Conservation (phyloP, 2,113 vertebrate species). For the Microtus montanus region DNA sequence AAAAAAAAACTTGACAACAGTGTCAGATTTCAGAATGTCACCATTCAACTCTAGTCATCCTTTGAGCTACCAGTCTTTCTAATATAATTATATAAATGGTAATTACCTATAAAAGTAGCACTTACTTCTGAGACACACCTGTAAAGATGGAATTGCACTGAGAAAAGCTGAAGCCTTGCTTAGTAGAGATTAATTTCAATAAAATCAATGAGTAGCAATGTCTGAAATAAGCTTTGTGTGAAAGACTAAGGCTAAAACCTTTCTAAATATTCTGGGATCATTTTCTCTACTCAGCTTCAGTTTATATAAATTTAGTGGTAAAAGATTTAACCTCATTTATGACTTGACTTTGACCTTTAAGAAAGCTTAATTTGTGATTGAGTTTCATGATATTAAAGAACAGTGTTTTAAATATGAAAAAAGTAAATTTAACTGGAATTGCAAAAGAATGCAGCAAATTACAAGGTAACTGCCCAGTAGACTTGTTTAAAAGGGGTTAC, state of each 20-base stretch:
- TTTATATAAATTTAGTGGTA: not conserved
- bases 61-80: slow-evolving; percentile 4
- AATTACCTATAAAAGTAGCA: slow-evolving; percentile 62
- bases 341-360: slow-evolving; percentile 34
- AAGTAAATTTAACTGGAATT: not conserved
- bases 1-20: not conserved
- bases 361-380: not conserved
- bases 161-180: slow-evolving; percentile 27
- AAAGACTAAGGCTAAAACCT: slow-evolving; percentile 29
- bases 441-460: not conserved
- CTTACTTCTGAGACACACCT: slow-evolving; percentile 32
- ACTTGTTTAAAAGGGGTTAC: not conserved
- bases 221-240: not conserved
- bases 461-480: not conserved
- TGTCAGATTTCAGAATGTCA: not conserved
- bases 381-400: not conserved
- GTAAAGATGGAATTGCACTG: slow-evolving; percentile 11
- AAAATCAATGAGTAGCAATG: slow-evolving; percentile 7
- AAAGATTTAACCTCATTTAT: slow-evolving; percentile 37
- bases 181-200: not conserved
- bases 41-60: slow-evolving; percentile 2
- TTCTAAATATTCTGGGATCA: slow-evolving; percentile 18
- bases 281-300: slow-evolving; percentile 2
- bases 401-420: slow-evolving; percentile 8
- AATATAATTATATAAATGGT: slow-evolving; percentile 49